A percentile compares a stretch with the other conserved stretches of the same genome.
phyloP scores from a whole-genome alignment of 1,140 invertebrate genomes.

The Bicyclus anynana region DNA sequence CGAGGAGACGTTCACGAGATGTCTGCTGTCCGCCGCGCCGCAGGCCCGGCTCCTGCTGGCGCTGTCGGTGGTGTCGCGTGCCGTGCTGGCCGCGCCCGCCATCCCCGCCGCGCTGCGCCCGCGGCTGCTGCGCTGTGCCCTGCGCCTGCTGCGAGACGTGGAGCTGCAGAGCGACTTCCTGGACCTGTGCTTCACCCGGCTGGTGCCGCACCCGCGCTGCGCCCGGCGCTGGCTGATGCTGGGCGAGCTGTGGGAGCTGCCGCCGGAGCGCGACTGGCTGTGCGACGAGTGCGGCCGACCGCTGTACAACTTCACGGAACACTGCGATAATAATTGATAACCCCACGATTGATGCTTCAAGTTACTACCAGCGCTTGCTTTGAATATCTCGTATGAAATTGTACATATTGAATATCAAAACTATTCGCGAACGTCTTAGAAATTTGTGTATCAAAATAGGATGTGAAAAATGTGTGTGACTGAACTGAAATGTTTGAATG shows the following conservation, averaged over 20 bases:
- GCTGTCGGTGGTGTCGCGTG: constrained; percentile 1
- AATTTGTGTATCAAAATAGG: no score
- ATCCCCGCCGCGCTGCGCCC: constrained; percentile 15
- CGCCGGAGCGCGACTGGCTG: constrained; percentile 21
- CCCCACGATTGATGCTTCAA: no score
- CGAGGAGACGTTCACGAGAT: constrained; percentile 15
- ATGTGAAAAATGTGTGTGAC: no score
- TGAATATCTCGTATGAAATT: no score
- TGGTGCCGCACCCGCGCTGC: constrained; percentile 20
- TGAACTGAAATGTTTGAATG: no score
- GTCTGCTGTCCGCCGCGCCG: constrained; percentile 9
- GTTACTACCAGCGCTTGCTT: no score
- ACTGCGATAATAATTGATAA: no score
- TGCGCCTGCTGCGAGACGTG: constrained; percentile 18
- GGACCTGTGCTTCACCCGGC: constrained; percentile 15
- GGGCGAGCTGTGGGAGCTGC: constrained; percentile 26
- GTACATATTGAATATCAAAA: no score
- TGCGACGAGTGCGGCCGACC: constrained; percentile 20
- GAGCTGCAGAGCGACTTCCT: constrained; percentile 18
- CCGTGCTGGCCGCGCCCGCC: neutral
- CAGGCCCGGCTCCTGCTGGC: constrained; percentile 14
- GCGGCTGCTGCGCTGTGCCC: neutral
- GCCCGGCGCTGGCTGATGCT: neutral
- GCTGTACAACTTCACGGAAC: constrained; percentile 7
- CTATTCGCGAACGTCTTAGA: no score